Evolutionary conservation across 2,888 invertebrate species (phyloP).

Genomic region (Morpho helenor): DNA sequence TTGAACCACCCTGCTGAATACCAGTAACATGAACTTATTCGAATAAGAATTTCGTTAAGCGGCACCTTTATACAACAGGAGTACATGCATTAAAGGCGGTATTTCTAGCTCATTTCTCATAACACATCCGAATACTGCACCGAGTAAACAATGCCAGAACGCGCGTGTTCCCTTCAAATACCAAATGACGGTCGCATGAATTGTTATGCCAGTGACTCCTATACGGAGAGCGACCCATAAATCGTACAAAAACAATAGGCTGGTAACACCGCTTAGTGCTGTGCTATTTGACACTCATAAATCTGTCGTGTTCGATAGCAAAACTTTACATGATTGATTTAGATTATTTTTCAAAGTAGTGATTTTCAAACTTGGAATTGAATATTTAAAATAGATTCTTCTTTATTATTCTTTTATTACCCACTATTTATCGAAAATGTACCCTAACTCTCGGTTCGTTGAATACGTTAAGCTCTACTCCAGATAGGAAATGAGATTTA

Average conservation of each 20-base stretch:
- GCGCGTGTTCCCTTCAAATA: slow-evolving; percentile 48
- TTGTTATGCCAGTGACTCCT: slow-evolving; percentile 38
- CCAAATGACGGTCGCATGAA: slow-evolving; percentile 52
- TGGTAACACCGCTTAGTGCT: slow-evolving; percentile 35
- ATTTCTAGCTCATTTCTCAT: slow-evolving; percentile 49
- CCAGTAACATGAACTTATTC: no score
- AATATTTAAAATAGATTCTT: no score
- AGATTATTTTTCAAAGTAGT: no score
- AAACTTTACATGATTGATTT: slow-evolving; percentile 25
- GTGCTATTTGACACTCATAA: slow-evolving; percentile 55
- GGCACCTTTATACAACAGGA: background rate
- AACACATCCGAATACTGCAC: slow-evolving; percentile 37
- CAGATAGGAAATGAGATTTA: no score
- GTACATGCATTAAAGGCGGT: background rate
- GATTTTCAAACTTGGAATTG: no score
- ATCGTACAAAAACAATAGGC: slow-evolving; percentile 69
- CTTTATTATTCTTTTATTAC: no score
- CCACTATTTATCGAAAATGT: no score
- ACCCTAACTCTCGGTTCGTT: no score
- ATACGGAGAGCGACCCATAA: slow-evolving; percentile 51
- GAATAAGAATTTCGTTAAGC: slow-evolving; percentile 2
- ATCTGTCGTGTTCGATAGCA: slow-evolving; percentile 55
- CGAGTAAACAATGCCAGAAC: slow-evolving; percentile 37
- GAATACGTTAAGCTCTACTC: no score
- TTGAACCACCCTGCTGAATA: no score